Evolutionary conservation across 2,797 vertebrate species (phyloP).

Genomic region (Capromys pilorides): DNA sequence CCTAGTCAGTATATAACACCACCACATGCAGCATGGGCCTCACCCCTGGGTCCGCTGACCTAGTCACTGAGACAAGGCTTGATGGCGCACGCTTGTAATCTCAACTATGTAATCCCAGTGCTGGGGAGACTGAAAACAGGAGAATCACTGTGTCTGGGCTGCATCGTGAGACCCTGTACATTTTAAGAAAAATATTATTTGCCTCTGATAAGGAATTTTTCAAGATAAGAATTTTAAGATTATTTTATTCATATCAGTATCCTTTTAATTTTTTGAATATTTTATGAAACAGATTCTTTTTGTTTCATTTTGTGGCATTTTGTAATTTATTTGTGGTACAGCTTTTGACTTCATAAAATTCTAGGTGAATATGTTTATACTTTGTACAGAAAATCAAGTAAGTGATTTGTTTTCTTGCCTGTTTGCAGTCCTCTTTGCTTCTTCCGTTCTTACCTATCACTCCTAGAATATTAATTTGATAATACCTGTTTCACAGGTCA

Average conservation of each 20-base stretch:
- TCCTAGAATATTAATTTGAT: constrained; percentile 49
- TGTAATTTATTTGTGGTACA: constrained; percentile 40
- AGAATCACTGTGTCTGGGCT: too few relatives aligned
- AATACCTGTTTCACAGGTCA: neutral
- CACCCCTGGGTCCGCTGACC: too few relatives aligned
- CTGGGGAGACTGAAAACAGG: too few relatives aligned
- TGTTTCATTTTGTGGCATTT: constrained; percentile 39
- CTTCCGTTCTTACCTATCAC: neutral
- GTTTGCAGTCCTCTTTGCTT: neutral
- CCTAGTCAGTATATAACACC: too few relatives aligned
- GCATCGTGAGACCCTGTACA: too few relatives aligned
- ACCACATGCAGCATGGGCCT: too few relatives aligned
- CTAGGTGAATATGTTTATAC: constrained; percentile 21
- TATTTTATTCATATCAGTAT: neutral
- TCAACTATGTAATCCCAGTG: too few relatives aligned
- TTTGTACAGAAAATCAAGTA: constrained; percentile 14
- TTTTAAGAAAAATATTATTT: constrained; percentile 36
- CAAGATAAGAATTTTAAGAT: constrained; percentile 1
- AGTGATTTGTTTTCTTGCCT: neutral
- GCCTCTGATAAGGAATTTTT: neutral
- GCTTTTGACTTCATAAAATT: constrained; percentile 61
- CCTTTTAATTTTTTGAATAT: constrained; percentile 30
- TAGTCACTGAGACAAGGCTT: too few relatives aligned
- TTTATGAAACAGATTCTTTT: constrained; percentile 5
- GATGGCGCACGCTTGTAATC: too few relatives aligned